Evolutionary conservation across 2,797 vertebrate species (phyloP), one percentile per base, ranked within the genome.

Genomic region (Vireo griseus): DNA sequence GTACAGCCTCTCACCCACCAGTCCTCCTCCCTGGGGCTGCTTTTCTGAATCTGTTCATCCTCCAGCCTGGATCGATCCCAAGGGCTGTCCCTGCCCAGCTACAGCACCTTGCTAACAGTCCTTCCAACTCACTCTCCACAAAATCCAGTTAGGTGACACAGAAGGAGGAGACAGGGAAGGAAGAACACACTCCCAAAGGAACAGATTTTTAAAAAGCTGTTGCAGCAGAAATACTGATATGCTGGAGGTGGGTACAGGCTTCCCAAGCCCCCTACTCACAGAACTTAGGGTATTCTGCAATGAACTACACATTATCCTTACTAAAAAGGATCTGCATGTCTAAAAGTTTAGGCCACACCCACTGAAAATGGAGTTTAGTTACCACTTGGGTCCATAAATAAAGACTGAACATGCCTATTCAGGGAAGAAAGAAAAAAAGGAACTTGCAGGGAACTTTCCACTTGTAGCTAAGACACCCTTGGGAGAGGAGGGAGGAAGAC

Each of bases 381-480:
- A 80, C 31, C 65, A 45, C 12, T 42, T 63, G 78, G 29, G 71
- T 42, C 85, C 75, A 52, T 57, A 91, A 92, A 87, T 73, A 92
- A 78, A 90, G 69, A 20, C 63, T 55, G 59, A 79, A 39, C 15
- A n/a, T 19, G 65, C 80, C 72, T 83, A 51, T 24, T 65, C 25
- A 54, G 72, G 51, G 61, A 44, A 35, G 5, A 58, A 51, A 39
- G 12, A 2, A 61, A 35, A 91, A 66, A 61, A 28, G 69, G 50
- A 93, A 91, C 72, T 79, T 57, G 39, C n/a, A 72, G 69, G 91
- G 87, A 96, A 91, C 91, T 92, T 89, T 78, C 91, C 84, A 94
- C 91, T 96, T 93, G 87, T 37, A 72, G 58, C 58, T 62, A 91
- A 26, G 37, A 95, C 11, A 4, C 92, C 94, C 94, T 83, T 86